phyloP scores from a whole-genome alignment of 1,140 invertebrate genomes.

The Panagrolaimus sp. region DNA sequence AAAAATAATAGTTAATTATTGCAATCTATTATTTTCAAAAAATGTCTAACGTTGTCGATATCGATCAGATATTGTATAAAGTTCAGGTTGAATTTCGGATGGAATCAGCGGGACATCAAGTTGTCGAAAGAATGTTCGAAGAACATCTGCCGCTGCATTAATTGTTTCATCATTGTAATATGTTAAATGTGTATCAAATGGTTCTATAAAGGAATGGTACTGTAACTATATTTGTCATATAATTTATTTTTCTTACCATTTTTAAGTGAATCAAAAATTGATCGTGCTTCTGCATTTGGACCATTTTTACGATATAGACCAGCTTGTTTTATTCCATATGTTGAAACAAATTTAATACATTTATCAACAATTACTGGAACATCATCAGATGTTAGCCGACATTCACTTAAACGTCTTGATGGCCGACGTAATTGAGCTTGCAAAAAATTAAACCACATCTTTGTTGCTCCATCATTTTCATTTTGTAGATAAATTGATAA shows the following conservation, averaged over 20 bases:
- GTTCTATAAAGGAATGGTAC: constrained; percentile 33
- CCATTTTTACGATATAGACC: constrained; percentile 54
- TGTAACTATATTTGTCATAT: constrained; percentile 11
- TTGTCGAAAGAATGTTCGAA: constrained; percentile 49
- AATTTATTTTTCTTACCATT: constrained; percentile 43
- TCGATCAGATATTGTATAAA: constrained; percentile 41
- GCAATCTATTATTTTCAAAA: constrained; percentile 17
- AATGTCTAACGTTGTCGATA: constrained; percentile 1
- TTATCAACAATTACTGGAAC: constrained; percentile 44
- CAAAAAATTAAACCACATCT: constrained; percentile 26
- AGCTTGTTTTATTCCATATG: constrained; percentile 45
- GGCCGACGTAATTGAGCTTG: constrained; percentile 15
- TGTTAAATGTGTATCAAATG: constrained; percentile 37
- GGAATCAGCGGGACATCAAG: constrained; percentile 40
- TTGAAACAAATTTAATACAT: constrained; percentile 46
- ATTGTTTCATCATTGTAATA: constrained; percentile 42
- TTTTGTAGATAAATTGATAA: constrained; percentile 43
- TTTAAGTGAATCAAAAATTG: constrained; percentile 28
- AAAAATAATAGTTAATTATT: constrained; percentile 4
- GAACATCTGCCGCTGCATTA: constrained; percentile 53
- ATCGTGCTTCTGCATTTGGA: constrained; percentile 34
- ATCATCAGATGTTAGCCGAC: constrained; percentile 35
- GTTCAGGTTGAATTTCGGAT: constrained; percentile 29
- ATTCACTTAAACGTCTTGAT: constrained; percentile 33
- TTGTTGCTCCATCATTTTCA: constrained; percentile 39